These are phyloP conservation scores for Palythoa caribaeorum DNA, from an alignment of 92 coral and sea anemone genomes.

Conservation along the genomic window DNA sequence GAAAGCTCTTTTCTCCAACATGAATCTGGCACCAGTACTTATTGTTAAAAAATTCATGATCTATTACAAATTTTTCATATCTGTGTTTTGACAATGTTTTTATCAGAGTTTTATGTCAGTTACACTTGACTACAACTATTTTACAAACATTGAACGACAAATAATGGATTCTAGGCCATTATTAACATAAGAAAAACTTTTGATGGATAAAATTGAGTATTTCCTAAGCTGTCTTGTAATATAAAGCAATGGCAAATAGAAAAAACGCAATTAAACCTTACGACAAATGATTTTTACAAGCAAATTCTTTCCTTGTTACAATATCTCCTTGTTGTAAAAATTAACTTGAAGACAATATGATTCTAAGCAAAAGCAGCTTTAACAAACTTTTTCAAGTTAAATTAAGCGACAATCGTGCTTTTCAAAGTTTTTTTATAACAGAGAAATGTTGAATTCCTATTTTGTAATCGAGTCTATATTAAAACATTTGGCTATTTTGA, in stretches of 20 bases:
- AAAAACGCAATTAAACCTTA: background rate
- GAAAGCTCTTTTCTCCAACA: background rate
- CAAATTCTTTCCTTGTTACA: background rate
- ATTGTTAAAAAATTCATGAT: slow-evolving; percentile 36
- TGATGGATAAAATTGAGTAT: background rate
- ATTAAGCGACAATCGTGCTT: background rate
- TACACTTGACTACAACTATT: slow-evolving; percentile 20
- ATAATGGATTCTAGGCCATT: background rate
- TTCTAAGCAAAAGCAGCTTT: background rate
- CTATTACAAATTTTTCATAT: slow-evolving; percentile 27
- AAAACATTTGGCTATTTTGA: too few relatives aligned
- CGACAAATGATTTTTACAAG: background rate
- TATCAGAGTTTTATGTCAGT: slow-evolving; percentile 18
- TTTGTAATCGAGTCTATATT: too few relatives aligned
- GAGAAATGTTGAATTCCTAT: background rate
- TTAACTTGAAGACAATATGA: background rate
- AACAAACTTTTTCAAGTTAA: background rate
- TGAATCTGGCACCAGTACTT: slow-evolving; percentile 30
- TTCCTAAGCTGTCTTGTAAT: background rate
- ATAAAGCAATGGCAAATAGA: background rate
- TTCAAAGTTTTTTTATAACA: background rate
- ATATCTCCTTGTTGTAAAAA: slow-evolving; percentile 17
- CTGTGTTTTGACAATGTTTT: slow-evolving; percentile 37
- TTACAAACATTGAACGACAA: background rate
- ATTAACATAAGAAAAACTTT: slow-evolving; percentile 15